A percentile compares a stretch with the other conserved stretches of the same genome.
Evolutionary conservation across 2,888 invertebrate genomes (phyloP).

Genomic region (Helicoverpa assulta): DNA sequence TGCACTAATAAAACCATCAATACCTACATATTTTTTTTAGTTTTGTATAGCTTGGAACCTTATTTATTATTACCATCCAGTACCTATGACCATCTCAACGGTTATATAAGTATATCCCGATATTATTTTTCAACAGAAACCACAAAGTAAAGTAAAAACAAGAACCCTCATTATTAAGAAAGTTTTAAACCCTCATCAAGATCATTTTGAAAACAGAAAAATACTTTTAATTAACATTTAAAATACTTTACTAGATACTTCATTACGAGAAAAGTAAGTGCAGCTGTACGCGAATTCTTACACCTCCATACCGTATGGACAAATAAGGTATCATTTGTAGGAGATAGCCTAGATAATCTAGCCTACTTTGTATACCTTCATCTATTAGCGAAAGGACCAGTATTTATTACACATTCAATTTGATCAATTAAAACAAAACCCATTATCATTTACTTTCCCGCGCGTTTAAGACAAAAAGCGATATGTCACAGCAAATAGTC

Average conservation of each 20-base stretch:
- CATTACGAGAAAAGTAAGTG: neutral
- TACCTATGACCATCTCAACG: too few species aligned
- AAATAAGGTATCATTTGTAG: slow-evolving; percentile 1
- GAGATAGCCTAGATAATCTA: neutral
- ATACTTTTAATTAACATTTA: slow-evolving; percentile 1
- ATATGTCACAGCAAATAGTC: slow-evolving; percentile 35
- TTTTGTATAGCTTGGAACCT: too few species aligned
- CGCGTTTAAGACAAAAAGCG: slow-evolving; percentile 22
- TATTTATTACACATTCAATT: slow-evolving; percentile 19
- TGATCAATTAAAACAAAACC: slow-evolving; percentile 12
- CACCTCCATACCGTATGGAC: neutral
- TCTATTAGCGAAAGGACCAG: slow-evolving; percentile 8
- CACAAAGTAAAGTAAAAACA: neutral
- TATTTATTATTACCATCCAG: too few species aligned
- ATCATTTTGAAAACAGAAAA: slow-evolving; percentile 1
- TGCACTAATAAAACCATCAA: neutral
- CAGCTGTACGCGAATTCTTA: slow-evolving; percentile 1
- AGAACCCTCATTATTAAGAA: neutral
- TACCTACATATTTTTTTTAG: neutral
- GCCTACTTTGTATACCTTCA: slow-evolving; percentile 1
- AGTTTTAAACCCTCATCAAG: neutral
- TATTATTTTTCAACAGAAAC: neutral
- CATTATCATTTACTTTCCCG: slow-evolving; percentile 34
- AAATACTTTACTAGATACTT: neutral
- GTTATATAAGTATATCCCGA: too few species aligned